Evolutionary conservation across 2,797 vertebrate species (phyloP).

Genomic region (Oryzias dopingdopingensis): DNA sequence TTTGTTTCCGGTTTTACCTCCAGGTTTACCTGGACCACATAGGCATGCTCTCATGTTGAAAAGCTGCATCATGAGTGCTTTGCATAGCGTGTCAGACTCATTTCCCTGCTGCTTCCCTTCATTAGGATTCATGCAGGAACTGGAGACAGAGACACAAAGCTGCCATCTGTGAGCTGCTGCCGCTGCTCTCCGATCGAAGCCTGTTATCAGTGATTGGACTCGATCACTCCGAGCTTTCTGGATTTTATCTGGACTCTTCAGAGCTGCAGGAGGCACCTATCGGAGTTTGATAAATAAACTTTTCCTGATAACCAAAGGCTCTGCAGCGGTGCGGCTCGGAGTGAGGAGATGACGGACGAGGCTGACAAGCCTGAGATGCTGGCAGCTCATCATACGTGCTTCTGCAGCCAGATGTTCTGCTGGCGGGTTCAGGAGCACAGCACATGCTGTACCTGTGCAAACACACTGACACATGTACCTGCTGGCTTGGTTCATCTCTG

Average conservation of each 20-base stretch:
- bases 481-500: slow-evolving; percentile 1
- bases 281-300: background rate
- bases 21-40: background rate
- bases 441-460: background rate
- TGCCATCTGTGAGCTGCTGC: slow-evolving; percentile 20
- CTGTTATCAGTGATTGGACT: slow-evolving; percentile 22
- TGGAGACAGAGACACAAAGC: slow-evolving; percentile 35
- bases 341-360: slow-evolving; percentile 1
- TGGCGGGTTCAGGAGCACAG: too few relatives aligned
- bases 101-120: slow-evolving; percentile 31
- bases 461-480: background rate
- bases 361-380: background rate
- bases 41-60: background rate
- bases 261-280: slow-evolving; percentile 1
- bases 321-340: background rate
- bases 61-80: slow-evolving; percentile 6
- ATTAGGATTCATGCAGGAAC: slow-evolving; percentile 31
- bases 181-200: slow-evolving; percentile 11
- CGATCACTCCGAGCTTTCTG: slow-evolving; percentile 6
- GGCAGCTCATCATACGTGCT: background rate
- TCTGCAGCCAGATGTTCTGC: background rate
- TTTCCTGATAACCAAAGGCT: slow-evolving; percentile 1
- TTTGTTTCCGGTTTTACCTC: background rate
- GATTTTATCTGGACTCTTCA: slow-evolving; percentile 9
- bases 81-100: slow-evolving; percentile 35